These are phyloP conservation scores for Parazoanthus darwini DNA, from an alignment of 92 coral and sea anemone species.

Conservation along the genomic window DNA sequence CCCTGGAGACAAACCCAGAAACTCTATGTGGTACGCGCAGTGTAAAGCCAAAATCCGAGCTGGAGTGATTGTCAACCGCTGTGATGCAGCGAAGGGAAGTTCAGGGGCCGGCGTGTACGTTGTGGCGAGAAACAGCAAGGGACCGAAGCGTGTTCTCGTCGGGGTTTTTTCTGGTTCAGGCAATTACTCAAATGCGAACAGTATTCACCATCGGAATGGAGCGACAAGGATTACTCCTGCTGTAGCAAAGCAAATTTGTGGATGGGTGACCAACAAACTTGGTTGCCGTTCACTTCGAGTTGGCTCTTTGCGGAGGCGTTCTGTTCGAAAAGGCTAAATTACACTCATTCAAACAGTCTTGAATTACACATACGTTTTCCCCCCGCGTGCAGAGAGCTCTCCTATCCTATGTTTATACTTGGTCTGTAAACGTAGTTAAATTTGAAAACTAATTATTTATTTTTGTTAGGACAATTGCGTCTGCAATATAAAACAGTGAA, in stretches of 20 bases:
- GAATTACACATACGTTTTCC: too few relatives aligned
- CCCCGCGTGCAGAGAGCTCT: not conserved
- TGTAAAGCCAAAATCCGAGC: constrained; percentile 46
- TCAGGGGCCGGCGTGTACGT: constrained; percentile 71
- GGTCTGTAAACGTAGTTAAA: too few relatives aligned
- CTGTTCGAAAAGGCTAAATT: not conserved
- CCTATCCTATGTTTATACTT: not conserved
- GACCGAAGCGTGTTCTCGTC: constrained; percentile 48
- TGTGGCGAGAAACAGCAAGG: constrained; percentile 13
- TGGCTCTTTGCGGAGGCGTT: not conserved
- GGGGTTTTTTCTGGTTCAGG: constrained; percentile 78
- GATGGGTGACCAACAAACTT: constrained; percentile 50
- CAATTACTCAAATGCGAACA: constrained; percentile 36
- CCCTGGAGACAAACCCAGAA: constrained; percentile 58
- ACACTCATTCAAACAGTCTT: not conserved
- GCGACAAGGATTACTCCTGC: constrained; percentile 67
- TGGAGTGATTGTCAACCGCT: constrained; percentile 56
- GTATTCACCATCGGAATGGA: constrained; percentile 54
- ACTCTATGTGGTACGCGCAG: constrained; percentile 62
- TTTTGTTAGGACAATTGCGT: not conserved
- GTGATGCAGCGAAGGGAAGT: constrained; percentile 63
- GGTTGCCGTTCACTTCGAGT: not conserved
- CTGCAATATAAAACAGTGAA: not conserved
- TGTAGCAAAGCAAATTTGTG: constrained; percentile 66
- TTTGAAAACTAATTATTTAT: too few relatives aligned